phyloP scores from a whole-genome alignment of 2,113 vertebrate species.

The Sinocyclocheilus grahami region DNA sequence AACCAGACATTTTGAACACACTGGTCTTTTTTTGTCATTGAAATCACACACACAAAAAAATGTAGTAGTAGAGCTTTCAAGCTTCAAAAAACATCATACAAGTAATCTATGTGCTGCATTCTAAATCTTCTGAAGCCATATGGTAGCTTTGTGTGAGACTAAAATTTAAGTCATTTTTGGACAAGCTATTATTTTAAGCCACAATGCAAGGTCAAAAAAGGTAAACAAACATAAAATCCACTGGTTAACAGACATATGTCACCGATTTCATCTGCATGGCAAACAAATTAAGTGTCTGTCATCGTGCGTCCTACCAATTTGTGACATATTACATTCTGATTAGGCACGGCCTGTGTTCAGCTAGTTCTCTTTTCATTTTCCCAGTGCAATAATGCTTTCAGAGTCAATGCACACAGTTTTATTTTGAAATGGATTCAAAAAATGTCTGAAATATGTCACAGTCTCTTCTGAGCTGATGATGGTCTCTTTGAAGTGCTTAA shows the following conservation, averaged over 20 bases:
- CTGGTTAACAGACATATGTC: not conserved
- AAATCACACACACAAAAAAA: not conserved
- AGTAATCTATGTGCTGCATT: not conserved
- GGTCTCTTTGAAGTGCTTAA: constrained; percentile 42
- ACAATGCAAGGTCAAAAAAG: not conserved
- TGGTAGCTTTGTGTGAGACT: not conserved
- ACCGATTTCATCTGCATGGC: not conserved
- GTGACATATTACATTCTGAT: constrained; percentile 25
- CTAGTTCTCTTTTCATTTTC: not conserved
- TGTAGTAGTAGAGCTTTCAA: not conserved
- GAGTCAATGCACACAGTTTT: constrained; percentile 12
- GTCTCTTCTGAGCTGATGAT: constrained; percentile 36
- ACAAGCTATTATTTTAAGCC: not conserved
- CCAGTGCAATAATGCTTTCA: constrained; percentile 4
- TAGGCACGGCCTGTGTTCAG: not conserved
- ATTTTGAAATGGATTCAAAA: constrained; percentile 5
- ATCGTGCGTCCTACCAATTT: constrained; percentile 12
- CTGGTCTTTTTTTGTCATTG: not conserved
- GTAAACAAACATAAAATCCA: not conserved
- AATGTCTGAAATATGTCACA: constrained; percentile 30
- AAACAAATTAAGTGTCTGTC: constrained; percentile 19
- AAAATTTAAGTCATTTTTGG: not conserved
- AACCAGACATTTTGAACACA: not conserved
- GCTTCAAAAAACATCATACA: not conserved
- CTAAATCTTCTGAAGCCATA: not conserved